A percentile compares a stretch with the other conserved stretches of the same genome.
Conservation (phyloP, 2,797 vertebrate species). For the Hipposideros larvatus region DNA sequence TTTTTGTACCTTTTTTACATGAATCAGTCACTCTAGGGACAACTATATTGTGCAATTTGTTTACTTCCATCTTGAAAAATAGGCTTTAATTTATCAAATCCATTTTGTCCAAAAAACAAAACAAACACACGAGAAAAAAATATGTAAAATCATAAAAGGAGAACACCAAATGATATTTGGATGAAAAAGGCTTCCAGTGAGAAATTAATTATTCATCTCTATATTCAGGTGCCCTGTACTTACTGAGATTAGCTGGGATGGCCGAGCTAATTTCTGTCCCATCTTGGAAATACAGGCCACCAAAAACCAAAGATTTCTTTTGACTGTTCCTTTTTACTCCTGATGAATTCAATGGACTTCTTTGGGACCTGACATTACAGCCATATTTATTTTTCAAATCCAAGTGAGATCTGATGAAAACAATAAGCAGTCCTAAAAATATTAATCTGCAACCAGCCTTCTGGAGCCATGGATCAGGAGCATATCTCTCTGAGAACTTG, state of each 20-base stretch:
- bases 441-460: slow-evolving; percentile 1
- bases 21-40: slow-evolving; percentile 72
- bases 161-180: neutral
- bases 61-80: slow-evolving; percentile 68
- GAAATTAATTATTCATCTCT: neutral
- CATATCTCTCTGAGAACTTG: neutral
- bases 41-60: slow-evolving; percentile 65
- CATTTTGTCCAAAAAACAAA: slow-evolving; percentile 1
- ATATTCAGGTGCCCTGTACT: slow-evolving; percentile 66
- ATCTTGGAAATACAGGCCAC: slow-evolving; percentile 68
- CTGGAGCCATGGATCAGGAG: neutral
- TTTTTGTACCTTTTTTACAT: slow-evolving; percentile 64
- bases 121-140: neutral
- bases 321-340: slow-evolving; percentile 21
- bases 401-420: slow-evolving; percentile 55
- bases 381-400: neutral
- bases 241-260: slow-evolving; percentile 78
- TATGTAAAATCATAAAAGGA: neutral
- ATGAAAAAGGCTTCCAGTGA: neutral
- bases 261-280: slow-evolving; percentile 76
- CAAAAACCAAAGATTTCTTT: slow-evolving; percentile 39
- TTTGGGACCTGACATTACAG: neutral
- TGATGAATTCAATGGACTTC: slow-evolving; percentile 58
- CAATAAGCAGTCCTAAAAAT: slow-evolving; percentile 3
- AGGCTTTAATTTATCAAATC: slow-evolving; percentile 61